Evolutionary conservation across 1,140 invertebrate species (phyloP), one percentile per base, ranked within the genome.

Genomic region (Zophobas morio): DNA sequence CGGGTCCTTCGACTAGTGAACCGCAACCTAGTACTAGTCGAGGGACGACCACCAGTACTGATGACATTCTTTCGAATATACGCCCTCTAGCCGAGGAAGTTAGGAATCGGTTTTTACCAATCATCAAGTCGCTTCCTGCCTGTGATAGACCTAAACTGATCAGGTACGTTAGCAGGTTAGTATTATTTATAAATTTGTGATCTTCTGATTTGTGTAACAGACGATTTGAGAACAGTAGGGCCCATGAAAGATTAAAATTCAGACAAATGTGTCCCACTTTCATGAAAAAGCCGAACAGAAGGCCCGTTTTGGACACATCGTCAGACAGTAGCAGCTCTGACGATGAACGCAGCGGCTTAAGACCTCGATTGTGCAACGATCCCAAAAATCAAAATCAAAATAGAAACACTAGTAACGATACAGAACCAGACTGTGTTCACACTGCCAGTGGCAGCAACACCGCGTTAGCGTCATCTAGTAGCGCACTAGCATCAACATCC

Each of bases 261-360:
- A 80, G 80, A 72, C 75, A 83, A 78, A 81, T 82, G 79, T 83
- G 79, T 79, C 81, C 82, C 0, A 76, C 60, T 33, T 78, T 81
- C 75, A 49, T 80, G 32, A 81, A 81, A 46, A 80, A 82, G 71
- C 56, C 46, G 1, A 78, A 73, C 51, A 66, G 79, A 35, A 46
- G 77, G 57, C 78, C 78, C 35, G 47, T 80, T 53, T 35, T 80
- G 5, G 82, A 81, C 60, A 81, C 81, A 34, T 84, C 84, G 6
- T 83, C 83, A 6, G 83, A 84, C 42, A 84, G 80, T 51, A 83
- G 80, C 56, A 83, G 82, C 71, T 83, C 83, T 1, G 83, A 84
- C 32, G 83, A 85, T 5, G 84, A 84, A 5, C 66, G 66, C 20
- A 51, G 73, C 60, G 39, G 72, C 33, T 63, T 56, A 37, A 56